These are phyloP conservation scores for Hedychridium roseum DNA, from an alignment of 2,888 invertebrate genomes.

Conservation along the genomic window DNA sequence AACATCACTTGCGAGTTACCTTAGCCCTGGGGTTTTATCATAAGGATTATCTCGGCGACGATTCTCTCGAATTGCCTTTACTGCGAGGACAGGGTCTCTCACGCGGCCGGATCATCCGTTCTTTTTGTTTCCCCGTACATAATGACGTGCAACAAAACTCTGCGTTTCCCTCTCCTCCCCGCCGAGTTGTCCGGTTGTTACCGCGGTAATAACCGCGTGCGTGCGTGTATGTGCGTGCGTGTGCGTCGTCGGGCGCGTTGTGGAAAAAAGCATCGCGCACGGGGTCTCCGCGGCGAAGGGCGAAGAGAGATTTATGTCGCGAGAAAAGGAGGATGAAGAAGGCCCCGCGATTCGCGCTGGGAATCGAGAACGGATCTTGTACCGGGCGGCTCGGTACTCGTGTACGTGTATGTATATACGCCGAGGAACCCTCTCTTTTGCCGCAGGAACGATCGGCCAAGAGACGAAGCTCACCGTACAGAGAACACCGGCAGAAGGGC, in stretches of 20 bases:
- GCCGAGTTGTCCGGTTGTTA: too few species aligned
- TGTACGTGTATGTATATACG: too few species aligned
- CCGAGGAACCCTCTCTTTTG: not conserved
- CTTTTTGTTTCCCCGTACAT: slow-evolving; percentile 19
- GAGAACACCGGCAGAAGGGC: slow-evolving; percentile 1
- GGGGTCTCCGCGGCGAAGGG: too few species aligned
- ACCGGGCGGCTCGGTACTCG: slow-evolving; percentile 13
- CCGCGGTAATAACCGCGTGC: slow-evolving; percentile 31
- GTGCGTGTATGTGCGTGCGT: slow-evolving; percentile 19
- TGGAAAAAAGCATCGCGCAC: slow-evolving; percentile 19
- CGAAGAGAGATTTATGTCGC: slow-evolving; percentile 39
- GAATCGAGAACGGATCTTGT: slow-evolving; percentile 37
- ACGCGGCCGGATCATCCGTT: too few species aligned
- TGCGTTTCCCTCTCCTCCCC: too few species aligned
- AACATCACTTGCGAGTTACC: too few species aligned
- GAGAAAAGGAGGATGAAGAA: slow-evolving; percentile 26
- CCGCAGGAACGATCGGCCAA: too few species aligned
- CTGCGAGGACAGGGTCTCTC: too few species aligned
- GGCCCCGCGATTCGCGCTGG: slow-evolving; percentile 16
- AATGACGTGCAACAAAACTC: slow-evolving; percentile 30
- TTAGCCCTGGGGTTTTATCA: too few species aligned
- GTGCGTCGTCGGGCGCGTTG: slow-evolving; percentile 11
- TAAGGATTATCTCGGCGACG: too few species aligned
- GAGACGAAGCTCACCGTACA: too few species aligned
- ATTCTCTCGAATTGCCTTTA: too few species aligned